Base-by-base conservation (phyloP, 2,888 invertebrate species). In the Aphodius sticticus region DNA sequence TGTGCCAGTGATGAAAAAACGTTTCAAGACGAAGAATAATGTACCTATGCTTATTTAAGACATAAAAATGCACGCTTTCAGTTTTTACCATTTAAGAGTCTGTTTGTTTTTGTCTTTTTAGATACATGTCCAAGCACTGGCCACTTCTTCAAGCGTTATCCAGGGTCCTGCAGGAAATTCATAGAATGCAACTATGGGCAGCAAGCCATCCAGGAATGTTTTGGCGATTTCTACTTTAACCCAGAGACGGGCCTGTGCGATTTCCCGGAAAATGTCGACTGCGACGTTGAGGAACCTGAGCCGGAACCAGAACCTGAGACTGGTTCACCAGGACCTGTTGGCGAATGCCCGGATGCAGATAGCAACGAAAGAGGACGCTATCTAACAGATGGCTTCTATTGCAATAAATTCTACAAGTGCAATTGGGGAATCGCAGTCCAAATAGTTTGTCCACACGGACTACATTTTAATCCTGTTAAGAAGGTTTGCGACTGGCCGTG, bases 401-500 rank as follows among this genome's bases (percentile, higher is more conserved):
- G 71, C 53, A 16, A 36, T 16, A 26, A 37, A 9, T 77, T 38
- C 37, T 77, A 77, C 38, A 72, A 38, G 72, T 77, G 77, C 26
- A 53, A 72, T 37, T 77, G 77, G 77, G 69, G 38, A 71, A 14
- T 26, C n/a, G 77, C 78, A 12, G 5, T 79, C 6, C 75, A 79
- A 15, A 16, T 74, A 16, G 35, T 70, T n/a, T 83, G 83, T 72
- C 82, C 82, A n/a, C 70, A 4, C 2, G 78, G 77, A 12, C 70
- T 82, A 26, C 77, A 83, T 16, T 83, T 82, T 76, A 83, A 81
- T 76, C 16, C 80, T 1, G 76, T 35, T n/a, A 5, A 72, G 14
- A 79, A 78, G 6, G 69, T 70, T 69, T 83, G 83, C 36, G 83
- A 82, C 53, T 81, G 78, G 77, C 83, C 83, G 0, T 14, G 70